These are phyloP conservation scores for Sebastes reedi DNA, from an alignment of 2,797 vertebrate species.

Conservation along the genomic window DNA sequence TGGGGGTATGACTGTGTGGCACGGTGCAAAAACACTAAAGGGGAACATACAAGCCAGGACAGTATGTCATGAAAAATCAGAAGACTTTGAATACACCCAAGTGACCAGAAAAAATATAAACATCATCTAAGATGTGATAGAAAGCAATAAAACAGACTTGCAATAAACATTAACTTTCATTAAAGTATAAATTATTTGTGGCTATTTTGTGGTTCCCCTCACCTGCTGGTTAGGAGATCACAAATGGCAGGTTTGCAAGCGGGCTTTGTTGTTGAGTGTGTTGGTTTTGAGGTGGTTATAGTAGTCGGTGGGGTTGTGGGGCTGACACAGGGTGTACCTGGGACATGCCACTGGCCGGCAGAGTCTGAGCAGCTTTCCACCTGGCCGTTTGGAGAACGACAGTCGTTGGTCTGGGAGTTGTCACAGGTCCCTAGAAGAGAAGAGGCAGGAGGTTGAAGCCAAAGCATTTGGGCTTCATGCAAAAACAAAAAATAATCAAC, in stretches of 20 bases:
- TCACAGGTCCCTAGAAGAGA: conserved; percentile 85
- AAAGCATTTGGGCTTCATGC: background rate
- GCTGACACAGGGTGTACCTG: conserved; percentile 68
- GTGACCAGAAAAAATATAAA: background rate
- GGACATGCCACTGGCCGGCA: conserved; percentile 84
- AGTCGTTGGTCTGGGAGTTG: conserved; percentile 86
- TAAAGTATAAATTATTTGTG: background rate
- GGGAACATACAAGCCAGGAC: background rate
- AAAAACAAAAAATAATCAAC: background rate
- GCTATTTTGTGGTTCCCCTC: background rate
- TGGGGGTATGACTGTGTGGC: conserved; percentile 69
- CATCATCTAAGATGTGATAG: background rate
- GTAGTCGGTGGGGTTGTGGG: conserved; percentile 7
- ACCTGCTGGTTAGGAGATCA: conserved; percentile 73
- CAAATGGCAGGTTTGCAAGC: conserved; percentile 62
- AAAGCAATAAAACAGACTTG: background rate
- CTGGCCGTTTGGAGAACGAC: conserved; percentile 81
- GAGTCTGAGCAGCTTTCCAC: conserved; percentile 76
- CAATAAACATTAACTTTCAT: background rate
- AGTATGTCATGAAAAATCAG: background rate
- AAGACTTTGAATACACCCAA: background rate
- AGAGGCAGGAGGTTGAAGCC: background rate
- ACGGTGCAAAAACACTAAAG: conserved; percentile 79
- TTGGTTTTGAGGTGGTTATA: background rate
- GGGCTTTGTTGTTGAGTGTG: background rate